These are phyloP conservation scores for Aporrectodea caliginosa DNA, from an alignment of 1,140 invertebrate species.

Conservation along the genomic window DNA sequence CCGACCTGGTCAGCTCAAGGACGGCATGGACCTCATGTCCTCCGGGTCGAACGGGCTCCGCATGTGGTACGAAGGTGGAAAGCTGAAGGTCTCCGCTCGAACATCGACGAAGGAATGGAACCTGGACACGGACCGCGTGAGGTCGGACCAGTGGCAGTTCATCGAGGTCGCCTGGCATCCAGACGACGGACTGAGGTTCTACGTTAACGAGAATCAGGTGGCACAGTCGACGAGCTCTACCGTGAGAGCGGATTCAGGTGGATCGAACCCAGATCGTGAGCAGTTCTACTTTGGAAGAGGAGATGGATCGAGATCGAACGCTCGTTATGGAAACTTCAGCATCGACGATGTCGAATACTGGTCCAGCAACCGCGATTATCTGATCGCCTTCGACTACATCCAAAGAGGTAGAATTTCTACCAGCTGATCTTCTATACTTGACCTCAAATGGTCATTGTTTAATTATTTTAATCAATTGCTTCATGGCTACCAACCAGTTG, in stretches of 20 bases:
- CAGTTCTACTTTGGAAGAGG: conserved; percentile 33
- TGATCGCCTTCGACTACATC: conserved; percentile 32
- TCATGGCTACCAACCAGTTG: too few relatives aligned
- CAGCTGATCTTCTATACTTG: too few relatives aligned
- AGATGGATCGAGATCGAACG: conserved; percentile 4
- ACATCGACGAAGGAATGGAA: conserved; percentile 41
- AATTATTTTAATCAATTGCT: too few relatives aligned
- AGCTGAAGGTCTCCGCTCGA: conserved; percentile 12
- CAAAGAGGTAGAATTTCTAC: conserved; percentile 36
- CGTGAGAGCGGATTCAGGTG: conserved; percentile 25
- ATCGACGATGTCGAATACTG: conserved; percentile 52
- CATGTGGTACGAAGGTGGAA: conserved; percentile 27
- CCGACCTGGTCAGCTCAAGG: conserved; percentile 40
- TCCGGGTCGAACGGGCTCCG: conserved; percentile 37
- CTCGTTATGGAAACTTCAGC: conserved; percentile 39
- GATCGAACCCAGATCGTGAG: conserved; percentile 31
- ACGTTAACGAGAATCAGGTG: conserved; percentile 42
- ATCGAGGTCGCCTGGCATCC: conserved; percentile 49
- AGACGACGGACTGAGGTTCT: conserved; percentile 43
- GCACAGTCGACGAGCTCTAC: background rate
- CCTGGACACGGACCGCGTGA: conserved; percentile 38
- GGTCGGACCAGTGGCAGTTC: conserved; percentile 44
- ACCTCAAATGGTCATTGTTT: too few relatives aligned
- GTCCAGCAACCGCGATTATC: conserved; percentile 42
- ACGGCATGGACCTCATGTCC: conserved; percentile 44